These are phyloP conservation scores for Laticauda laticaudata DNA, from an alignment of 2,113 vertebrate species.

Conservation along the genomic window DNA sequence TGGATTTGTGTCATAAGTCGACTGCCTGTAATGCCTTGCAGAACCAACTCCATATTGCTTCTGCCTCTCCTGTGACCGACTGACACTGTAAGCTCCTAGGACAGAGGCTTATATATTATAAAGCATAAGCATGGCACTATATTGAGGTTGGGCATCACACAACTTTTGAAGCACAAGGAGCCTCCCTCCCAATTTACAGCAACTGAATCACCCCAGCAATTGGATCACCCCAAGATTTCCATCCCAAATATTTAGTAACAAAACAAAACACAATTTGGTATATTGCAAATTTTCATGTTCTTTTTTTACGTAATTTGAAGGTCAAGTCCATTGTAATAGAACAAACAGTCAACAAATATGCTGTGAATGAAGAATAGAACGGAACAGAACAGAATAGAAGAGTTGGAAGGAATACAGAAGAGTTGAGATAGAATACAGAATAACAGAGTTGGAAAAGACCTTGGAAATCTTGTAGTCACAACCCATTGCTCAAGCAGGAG, in stretches of 20 bases:
- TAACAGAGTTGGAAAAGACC: too few species aligned
- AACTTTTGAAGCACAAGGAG: not conserved
- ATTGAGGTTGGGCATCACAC: not conserved
- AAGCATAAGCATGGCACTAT: not conserved
- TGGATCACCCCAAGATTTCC: not conserved
- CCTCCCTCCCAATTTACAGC: not conserved
- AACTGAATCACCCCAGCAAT: not conserved
- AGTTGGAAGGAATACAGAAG: too few species aligned
- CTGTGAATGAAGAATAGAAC: not conserved
- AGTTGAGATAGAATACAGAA: too few species aligned
- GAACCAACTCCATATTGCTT: not conserved
- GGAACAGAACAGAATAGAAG: too few species aligned
- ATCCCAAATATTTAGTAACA: not conserved
- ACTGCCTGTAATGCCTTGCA: not conserved
- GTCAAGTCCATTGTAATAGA: not conserved
- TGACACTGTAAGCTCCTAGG: not conserved
- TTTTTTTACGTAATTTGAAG: not conserved
- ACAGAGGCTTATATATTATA: not conserved
- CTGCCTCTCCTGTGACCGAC: not conserved
- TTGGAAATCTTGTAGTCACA: too few species aligned
- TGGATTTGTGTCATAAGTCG: not conserved
- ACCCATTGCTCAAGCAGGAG: too few species aligned
- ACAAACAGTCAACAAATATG: not conserved
- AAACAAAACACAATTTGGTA: not conserved
- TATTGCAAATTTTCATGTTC: not conserved